Evolutionary conservation across 2,797 vertebrate species (phyloP).

Genomic region (Parauchenoglanis ngamensis): DNA sequence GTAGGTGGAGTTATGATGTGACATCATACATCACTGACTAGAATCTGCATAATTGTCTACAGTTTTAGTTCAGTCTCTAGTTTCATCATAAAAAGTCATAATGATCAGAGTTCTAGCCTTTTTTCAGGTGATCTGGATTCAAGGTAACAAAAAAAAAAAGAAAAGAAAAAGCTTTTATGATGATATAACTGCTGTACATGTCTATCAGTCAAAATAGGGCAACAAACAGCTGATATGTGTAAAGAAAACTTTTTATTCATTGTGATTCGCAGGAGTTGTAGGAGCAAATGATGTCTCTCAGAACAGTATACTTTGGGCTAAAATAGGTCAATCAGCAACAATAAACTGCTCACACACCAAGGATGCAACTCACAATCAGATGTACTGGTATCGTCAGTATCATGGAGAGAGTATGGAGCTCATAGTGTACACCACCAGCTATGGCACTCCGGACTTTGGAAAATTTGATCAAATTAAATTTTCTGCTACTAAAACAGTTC

Average conservation of each 20-base stretch:
- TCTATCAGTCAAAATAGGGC: no score
- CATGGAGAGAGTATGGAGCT: no score
- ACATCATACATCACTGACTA: not conserved
- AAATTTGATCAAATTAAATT: slow-evolving; percentile 40
- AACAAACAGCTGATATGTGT: no score
- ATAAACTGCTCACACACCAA: slow-evolving; percentile 51
- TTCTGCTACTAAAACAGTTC: slow-evolving; percentile 19
- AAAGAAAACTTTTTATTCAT: no score
- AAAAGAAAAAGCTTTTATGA: not conserved
- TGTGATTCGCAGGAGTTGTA: slow-evolving; percentile 21
- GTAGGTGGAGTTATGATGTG: slow-evolving; percentile 9
- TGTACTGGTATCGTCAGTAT: slow-evolving; percentile 49
- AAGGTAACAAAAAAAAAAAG: not conserved
- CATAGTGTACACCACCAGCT: no score
- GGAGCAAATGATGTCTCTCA: slow-evolving; percentile 29
- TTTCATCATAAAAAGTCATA: not conserved
- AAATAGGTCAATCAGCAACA: not conserved
- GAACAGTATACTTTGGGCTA: slow-evolving; percentile 8
- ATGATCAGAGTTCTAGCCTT: not conserved
- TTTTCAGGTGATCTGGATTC: not conserved
- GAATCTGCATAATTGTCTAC: not conserved
- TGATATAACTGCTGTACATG: no score
- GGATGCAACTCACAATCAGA: not conserved
- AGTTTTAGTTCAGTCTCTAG: not conserved
- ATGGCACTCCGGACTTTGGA: not conserved